Evolutionary conservation across 2,888 invertebrate genomes (phyloP).

Genomic region (Trissonchulus latispiculum): DNA sequence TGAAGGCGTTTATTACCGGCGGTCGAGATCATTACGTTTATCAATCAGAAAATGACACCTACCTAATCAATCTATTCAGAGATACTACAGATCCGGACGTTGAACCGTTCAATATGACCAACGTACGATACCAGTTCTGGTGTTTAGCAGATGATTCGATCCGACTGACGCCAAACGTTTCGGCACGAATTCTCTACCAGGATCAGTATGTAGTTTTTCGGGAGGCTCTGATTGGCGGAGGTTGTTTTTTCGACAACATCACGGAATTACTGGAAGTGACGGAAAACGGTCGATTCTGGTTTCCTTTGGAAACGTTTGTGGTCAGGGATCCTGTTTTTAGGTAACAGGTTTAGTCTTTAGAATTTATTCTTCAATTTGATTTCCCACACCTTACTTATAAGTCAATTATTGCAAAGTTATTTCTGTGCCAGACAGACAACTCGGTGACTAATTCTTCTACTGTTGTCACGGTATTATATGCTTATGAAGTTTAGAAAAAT

Average conservation of each 20-base stretch:
- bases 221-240: background rate
- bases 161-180: background rate
- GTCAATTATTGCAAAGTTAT: too few relatives aligned
- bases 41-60: slow-evolving; percentile 12
- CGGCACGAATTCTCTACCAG: background rate
- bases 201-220: slow-evolving; percentile 1
- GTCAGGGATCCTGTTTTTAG: slow-evolving; percentile 6
- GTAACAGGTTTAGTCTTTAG: background rate
- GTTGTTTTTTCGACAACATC: slow-evolving; percentile 14
- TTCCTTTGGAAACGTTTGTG: slow-evolving; percentile 8
- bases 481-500: too few relatives aligned
- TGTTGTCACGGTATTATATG: too few relatives aligned
- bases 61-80: slow-evolving; percentile 12
- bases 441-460: too few relatives aligned
- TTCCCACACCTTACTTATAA: too few relatives aligned
- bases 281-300: slow-evolving; percentile 6
- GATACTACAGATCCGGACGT: slow-evolving; percentile 14
- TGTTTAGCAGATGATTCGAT: background rate
- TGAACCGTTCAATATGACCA: slow-evolving; percentile 14
- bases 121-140: slow-evolving; percentile 8
- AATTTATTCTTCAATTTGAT: too few relatives aligned
- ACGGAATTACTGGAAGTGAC: background rate
- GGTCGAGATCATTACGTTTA: slow-evolving; percentile 6
- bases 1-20: slow-evolving; percentile 6
- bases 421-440: too few relatives aligned